A percentile compares a stretch with the other conserved stretches of the same genome.
Evolutionary conservation across 2,797 vertebrate genomes (phyloP).

Genomic region (Mormyrops attenuatus): DNA sequence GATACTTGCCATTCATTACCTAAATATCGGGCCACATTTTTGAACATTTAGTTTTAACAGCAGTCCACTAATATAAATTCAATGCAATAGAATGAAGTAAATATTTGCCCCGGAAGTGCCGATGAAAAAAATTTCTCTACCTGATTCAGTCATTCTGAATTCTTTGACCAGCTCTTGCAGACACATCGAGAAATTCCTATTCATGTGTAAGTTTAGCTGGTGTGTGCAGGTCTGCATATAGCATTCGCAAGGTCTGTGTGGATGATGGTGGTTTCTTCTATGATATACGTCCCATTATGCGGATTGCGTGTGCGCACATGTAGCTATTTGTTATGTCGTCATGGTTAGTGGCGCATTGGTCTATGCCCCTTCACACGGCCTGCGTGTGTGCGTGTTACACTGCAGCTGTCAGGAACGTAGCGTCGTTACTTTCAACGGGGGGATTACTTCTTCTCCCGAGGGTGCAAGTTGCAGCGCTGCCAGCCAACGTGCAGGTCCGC

Average conservation of each 20-base stretch:
- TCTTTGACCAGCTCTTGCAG: not conserved
- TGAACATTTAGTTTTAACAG: not conserved
- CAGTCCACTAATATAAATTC: not conserved
- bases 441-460: conserved; percentile 15
- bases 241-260: conserved; percentile 30
- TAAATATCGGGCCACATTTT: not conserved
- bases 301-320: not conserved
- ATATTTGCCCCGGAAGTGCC: not conserved
- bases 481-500: conserved; percentile 6
- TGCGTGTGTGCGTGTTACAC: not conserved
- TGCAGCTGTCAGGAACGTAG: not conserved
- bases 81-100: not conserved
- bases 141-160: not conserved
- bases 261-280: not conserved
- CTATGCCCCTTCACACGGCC: not conserved
- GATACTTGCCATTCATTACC: not conserved
- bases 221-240: conserved; percentile 10
- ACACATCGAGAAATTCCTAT: not conserved
- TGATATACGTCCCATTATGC: not conserved
- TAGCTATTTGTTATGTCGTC: not conserved
- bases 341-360: conserved; percentile 18
- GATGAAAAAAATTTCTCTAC: not conserved
- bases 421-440: not conserved
- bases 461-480: not conserved
- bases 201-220: not conserved